Evolutionary conservation across 1,140 invertebrate species (phyloP).

Genomic region (Leptinotarsa lineolata): DNA sequence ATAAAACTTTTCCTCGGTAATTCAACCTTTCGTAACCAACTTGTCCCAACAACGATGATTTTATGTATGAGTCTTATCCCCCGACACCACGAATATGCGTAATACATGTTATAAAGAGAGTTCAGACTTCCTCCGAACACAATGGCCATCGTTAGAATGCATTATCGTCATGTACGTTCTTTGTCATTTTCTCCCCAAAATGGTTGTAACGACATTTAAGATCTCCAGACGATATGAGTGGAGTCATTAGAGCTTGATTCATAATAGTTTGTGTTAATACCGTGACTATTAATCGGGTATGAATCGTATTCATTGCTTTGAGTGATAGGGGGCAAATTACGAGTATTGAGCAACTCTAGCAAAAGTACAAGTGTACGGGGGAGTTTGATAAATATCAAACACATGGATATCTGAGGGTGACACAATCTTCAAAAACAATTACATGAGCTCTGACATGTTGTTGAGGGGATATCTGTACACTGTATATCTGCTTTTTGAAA

Average conservation of each 20-base stretch:
- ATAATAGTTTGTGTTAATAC: neutral
- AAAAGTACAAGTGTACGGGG: too few species aligned
- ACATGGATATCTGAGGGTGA: too few species aligned
- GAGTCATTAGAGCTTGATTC: constrained; percentile 5
- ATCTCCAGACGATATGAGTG: neutral
- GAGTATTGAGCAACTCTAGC: too few species aligned
- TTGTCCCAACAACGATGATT: neutral
- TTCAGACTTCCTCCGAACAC: neutral
- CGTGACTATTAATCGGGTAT: neutral
- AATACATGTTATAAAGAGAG: constrained; percentile 1
- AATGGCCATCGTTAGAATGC: neutral
- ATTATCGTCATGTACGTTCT: constrained; percentile 3
- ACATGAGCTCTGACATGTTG: too few species aligned
- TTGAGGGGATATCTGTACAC: too few species aligned
- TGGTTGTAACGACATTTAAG: neutral
- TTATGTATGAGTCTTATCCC: neutral
- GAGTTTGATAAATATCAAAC: too few species aligned
- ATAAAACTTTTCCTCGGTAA: too few species aligned
- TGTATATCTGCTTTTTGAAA: too few species aligned
- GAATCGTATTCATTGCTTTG: neutral
- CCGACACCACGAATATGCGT: neutral
- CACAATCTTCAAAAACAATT: too few species aligned
- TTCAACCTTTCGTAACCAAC: too few species aligned
- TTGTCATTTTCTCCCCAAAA: neutral
- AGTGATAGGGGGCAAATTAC: too few species aligned